A percentile compares a stretch with the other conserved stretches of the same genome.
Evolutionary conservation across 2,113 vertebrate species (phyloP).

Genomic region (Laticauda laticaudata): DNA sequence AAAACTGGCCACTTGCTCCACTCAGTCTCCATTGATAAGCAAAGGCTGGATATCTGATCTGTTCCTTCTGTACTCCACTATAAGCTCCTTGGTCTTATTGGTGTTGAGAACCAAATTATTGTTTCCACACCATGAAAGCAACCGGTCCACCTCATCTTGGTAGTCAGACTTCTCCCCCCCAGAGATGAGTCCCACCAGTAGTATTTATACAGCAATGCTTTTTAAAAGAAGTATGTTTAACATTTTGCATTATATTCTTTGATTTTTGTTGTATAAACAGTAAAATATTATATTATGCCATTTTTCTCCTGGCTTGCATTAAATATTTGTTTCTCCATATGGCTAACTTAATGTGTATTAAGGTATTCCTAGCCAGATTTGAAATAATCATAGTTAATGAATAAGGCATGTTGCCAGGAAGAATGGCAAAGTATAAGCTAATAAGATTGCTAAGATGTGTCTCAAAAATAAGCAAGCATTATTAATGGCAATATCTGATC

Average conservation of each 20-base stretch:
- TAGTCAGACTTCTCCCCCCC: no score
- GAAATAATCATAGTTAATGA: not conserved
- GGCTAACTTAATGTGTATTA: accelerated
- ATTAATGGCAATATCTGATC: not conserved
- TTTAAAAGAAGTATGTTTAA: slow-evolving; percentile 11
- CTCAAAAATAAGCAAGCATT: not conserved
- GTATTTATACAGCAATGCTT: not conserved
- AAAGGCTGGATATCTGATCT: no score
- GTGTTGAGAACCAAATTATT: no score
- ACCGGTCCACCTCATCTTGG: no score
- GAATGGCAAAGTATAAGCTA: not conserved
- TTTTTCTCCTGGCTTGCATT: not conserved
- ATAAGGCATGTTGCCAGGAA: accelerated
- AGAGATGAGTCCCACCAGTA: not conserved
- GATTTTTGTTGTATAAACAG: not conserved
- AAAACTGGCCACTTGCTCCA: no score
- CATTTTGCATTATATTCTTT: not conserved
- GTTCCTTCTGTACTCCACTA: no score
- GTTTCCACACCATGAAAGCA: no score
- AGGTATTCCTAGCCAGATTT: accelerated
- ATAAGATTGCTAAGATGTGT: not conserved
- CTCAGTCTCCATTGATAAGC: no score
- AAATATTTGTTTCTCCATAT: not conserved
- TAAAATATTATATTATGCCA: not conserved
- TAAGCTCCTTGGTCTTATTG: no score